Conservation (phyloP, 1,140 invertebrate genomes). For the Neuroterus valhalla region DNA sequence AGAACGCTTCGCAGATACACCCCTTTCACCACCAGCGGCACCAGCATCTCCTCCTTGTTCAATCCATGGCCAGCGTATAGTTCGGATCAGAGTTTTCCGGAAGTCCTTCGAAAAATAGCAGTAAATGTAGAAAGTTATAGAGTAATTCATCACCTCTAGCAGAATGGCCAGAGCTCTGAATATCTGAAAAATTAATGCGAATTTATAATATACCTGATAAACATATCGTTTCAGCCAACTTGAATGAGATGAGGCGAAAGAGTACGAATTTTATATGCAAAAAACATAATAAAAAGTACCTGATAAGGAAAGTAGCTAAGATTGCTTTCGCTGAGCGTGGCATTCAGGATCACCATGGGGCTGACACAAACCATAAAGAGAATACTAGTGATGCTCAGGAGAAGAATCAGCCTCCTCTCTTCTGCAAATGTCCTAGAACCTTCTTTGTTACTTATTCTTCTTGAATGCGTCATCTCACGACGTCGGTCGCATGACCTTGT, state of each 20-base stretch:
- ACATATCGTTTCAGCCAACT: neutral
- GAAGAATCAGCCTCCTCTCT: constrained; percentile 81
- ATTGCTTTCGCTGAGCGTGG: constrained; percentile 80
- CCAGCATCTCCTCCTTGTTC: constrained; percentile 42
- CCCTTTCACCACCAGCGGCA: constrained; percentile 42
- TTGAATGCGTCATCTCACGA: constrained; percentile 78
- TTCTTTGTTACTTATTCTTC: constrained; percentile 76
- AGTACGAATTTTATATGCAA: neutral
- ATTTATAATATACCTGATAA: neutral
- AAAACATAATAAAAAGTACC: constrained; percentile 61
- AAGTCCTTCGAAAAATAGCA: constrained; percentile 86
- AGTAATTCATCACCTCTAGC: constrained; percentile 85
- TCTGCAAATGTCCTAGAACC: constrained; percentile 82
- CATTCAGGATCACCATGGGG: constrained; percentile 84
- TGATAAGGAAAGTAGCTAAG: constrained; percentile 80
- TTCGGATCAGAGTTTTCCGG: constrained; percentile 81
- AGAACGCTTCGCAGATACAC: constrained; percentile 57
- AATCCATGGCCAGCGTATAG: constrained; percentile 78
- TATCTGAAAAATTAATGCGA: constrained; percentile 74
- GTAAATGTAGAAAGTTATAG: constrained; percentile 87
- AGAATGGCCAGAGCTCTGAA: constrained; percentile 85
- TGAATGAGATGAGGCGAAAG: neutral
- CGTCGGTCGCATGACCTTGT: constrained; percentile 80
- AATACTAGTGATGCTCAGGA: constrained; percentile 83
- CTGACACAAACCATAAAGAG: constrained; percentile 85